Conservation (phyloP, 2,113 vertebrate species). For the Todiramphus chloris region DNA sequence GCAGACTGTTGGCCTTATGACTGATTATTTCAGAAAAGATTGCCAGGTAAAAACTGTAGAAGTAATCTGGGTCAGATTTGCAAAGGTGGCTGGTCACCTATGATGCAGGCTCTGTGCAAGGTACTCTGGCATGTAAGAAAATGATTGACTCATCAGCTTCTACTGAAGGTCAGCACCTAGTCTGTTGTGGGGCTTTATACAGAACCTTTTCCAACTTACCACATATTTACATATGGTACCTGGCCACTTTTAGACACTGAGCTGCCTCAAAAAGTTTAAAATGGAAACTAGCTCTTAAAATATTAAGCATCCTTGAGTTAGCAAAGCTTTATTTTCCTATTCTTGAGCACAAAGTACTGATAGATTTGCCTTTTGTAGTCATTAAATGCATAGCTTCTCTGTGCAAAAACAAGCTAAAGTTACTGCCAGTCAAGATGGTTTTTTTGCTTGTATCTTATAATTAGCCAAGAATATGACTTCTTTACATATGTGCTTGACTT, state of each 20-base stretch:
- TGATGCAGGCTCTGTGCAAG: rapidly evolving
- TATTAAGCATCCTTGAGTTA: background rate
- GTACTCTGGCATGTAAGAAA: background rate
- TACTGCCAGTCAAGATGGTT: background rate
- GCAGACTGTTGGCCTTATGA: background rate
- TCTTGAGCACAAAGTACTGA: background rate
- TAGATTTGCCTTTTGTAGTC: background rate
- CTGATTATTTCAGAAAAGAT: background rate
- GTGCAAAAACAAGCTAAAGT: background rate
- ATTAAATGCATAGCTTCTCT: background rate
- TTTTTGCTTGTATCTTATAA: background rate
- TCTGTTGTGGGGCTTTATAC: background rate
- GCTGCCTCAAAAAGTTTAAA: background rate
- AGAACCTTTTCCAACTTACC: background rate
- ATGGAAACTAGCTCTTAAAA: background rate
- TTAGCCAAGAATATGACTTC: background rate
- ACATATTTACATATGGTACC: background rate
- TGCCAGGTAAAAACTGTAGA: background rate
- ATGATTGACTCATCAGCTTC: rapidly evolving
- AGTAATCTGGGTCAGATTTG: background rate
- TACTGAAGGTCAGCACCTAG: background rate
- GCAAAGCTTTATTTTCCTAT: background rate
- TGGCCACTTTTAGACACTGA: background rate
- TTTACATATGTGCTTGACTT: background rate
- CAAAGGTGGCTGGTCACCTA: background rate